These are phyloP conservation scores for Coregonus ussuriensis DNA, from an alignment of 2,797 vertebrate genomes.

Conservation along the genomic window DNA sequence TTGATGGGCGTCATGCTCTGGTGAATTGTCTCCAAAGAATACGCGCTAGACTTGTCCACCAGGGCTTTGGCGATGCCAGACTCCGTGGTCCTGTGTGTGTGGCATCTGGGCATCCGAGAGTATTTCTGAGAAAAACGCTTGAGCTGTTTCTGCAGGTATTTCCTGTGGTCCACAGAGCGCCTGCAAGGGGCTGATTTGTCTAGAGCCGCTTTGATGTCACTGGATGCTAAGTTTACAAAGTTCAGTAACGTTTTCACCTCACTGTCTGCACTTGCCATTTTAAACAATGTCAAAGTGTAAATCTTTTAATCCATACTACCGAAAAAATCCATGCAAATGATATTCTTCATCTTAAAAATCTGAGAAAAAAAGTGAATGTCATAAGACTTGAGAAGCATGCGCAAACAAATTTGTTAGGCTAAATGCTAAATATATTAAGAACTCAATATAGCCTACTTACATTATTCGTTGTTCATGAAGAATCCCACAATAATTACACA, in stretches of 20 bases:
- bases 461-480: not conserved
- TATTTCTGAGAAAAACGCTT: slow-evolving; percentile 96
- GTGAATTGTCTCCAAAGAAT: slow-evolving; percentile 43
- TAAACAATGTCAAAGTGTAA: not conserved
- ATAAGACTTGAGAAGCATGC: not conserved
- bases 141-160: slow-evolving; percentile 97
- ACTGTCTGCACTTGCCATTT: slow-evolving; percentile 92
- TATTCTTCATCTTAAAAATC: slow-evolving; percentile 37
- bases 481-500: not conserved
- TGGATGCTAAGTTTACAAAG: slow-evolving; percentile 97
- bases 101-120: slow-evolving; percentile 85
- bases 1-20: slow-evolving; percentile 36
- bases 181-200: slow-evolving; percentile 97
- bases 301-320: slow-evolving; percentile 61
- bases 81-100: slow-evolving; percentile 74
- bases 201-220: slow-evolving; percentile 96
- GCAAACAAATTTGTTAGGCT: not conserved
- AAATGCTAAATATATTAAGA: not conserved
- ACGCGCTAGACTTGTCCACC: slow-evolving; percentile 59
- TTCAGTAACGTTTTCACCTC: slow-evolving; percentile 97
- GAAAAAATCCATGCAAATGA: not conserved
- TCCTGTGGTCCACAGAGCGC: slow-evolving; percentile 96
- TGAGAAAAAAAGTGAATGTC: slow-evolving; percentile 30
- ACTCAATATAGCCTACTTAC: not conserved
- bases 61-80: slow-evolving; percentile 63